Percentiles rank a stretch among this genome's conserved stretches.
These are phyloP conservation scores for Lapara coniferarum DNA, from an alignment of 2,888 invertebrate species.

Conservation along the genomic window DNA sequence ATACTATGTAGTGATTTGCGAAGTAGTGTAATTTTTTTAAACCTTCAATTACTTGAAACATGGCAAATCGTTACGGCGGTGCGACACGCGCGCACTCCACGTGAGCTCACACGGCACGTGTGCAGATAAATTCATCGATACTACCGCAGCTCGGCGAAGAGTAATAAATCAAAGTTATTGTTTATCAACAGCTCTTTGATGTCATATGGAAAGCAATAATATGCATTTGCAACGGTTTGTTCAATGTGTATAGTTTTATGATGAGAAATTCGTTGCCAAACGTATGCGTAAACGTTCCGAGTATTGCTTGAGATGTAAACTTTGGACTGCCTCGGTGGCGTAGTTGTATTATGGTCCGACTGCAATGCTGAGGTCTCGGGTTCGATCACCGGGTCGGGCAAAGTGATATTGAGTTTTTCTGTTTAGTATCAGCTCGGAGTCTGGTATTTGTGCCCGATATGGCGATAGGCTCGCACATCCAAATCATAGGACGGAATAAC, in stretches of 20 bases:
- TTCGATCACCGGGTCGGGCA: too few relatives aligned
- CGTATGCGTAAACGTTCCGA: conserved; percentile 21
- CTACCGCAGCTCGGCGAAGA: conserved; percentile 35
- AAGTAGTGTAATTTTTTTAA: conserved; percentile 36
- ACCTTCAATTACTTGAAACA: conserved; percentile 49
- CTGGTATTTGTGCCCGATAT: too few relatives aligned
- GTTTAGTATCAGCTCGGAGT: too few relatives aligned
- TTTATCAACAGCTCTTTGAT: conserved; percentile 48
- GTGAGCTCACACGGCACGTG: conserved; percentile 51
- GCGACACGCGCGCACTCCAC: conserved; percentile 51
- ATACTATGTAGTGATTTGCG: too few relatives aligned
- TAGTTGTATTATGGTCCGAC: too few relatives aligned
- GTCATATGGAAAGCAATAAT: conserved; percentile 41
- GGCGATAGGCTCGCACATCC: too few relatives aligned
- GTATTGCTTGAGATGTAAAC: conserved; percentile 7
- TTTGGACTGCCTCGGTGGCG: too few relatives aligned
- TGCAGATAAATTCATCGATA: conserved; percentile 46
- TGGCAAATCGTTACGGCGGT: conserved; percentile 35
- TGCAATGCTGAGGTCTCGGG: too few relatives aligned
- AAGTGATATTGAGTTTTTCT: too few relatives aligned
- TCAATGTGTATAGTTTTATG: conserved; percentile 26
- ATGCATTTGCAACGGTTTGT: conserved; percentile 37
- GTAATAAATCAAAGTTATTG: conserved; percentile 43
- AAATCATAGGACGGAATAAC: too few relatives aligned
- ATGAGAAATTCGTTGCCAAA: conserved; percentile 26